Conservation (phyloP, 2,113 vertebrate species). For the Microtus richardsoni region DNA sequence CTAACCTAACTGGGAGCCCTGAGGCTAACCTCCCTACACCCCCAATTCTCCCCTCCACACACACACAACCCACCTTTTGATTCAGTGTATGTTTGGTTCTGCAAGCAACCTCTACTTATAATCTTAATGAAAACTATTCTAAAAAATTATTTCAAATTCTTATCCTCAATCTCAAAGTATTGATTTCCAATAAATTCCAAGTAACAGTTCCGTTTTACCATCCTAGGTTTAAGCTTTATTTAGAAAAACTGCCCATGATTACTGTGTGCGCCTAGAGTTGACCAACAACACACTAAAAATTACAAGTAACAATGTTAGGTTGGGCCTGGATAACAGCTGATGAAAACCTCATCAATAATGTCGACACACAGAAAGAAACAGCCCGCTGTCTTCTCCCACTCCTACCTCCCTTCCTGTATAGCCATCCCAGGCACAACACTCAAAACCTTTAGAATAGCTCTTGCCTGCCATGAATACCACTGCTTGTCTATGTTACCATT, state of each 20-base stretch:
- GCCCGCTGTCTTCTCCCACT: background rate
- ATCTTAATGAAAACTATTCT: background rate
- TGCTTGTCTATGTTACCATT: background rate
- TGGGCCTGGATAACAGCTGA: background rate
- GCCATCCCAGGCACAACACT: background rate
- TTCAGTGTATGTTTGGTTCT: constrained; percentile 28
- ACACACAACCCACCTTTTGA: background rate
- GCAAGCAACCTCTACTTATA: constrained; percentile 2
- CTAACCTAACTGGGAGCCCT: background rate
- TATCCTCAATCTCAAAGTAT: constrained; percentile 17
- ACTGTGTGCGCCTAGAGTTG: background rate
- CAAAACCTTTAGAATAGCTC: constrained; percentile 30
- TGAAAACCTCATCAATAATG: background rate
- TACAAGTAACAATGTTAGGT: background rate
- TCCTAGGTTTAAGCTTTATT: background rate
- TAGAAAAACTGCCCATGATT: constrained; percentile 27
- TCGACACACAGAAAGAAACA: background rate
- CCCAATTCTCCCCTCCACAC: background rate
- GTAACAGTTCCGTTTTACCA: background rate
- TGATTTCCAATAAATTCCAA: constrained; percentile 26
- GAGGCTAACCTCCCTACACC: background rate
- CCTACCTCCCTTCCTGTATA: background rate
- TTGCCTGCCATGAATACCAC: background rate
- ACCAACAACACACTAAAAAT: constrained; percentile 35
- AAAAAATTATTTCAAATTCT: constrained; percentile 41